A percentile compares a stretch with the other conserved stretches of the same genome.
Evolutionary conservation across 92 coral and sea anemone species (phyloP).

Genomic region (Montipora capitata): DNA sequence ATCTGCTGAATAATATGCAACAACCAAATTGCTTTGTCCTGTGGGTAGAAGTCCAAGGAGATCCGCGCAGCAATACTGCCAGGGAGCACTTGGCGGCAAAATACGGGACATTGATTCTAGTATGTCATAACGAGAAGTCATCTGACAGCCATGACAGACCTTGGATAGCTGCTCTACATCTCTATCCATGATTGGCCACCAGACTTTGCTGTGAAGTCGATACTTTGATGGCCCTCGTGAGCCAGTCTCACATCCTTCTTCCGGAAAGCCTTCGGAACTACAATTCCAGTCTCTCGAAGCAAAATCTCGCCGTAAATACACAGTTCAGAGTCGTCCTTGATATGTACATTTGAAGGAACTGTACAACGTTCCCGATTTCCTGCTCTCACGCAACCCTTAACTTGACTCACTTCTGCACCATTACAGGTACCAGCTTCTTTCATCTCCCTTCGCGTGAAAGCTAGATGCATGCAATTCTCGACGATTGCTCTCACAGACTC

Average conservation of each 20-base stretch:
- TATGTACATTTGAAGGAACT: background rate
- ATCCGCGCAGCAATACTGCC: slow-evolving; percentile 12
- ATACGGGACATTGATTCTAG: slow-evolving; percentile 21
- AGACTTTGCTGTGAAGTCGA: slow-evolving; percentile 52
- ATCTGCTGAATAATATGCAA: slow-evolving; percentile 43
- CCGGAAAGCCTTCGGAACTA: no score
- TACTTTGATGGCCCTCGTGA: background rate
- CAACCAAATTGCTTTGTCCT: slow-evolving; percentile 18
- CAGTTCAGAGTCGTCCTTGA: slow-evolving; percentile 18
- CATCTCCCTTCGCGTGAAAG: slow-evolving; percentile 12
- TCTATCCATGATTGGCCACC: no score
- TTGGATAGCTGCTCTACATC: no score
- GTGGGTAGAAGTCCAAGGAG: slow-evolving; percentile 53
- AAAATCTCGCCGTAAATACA: background rate
- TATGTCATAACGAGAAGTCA: slow-evolving; percentile 30
- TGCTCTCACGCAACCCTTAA: background rate
- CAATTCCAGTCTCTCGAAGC: no score
- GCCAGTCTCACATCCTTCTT: no score
- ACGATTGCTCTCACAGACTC: background rate
- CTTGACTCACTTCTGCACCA: background rate
- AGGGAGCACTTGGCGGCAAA: no score
- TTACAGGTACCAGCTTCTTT: slow-evolving; percentile 2
- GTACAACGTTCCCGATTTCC: slow-evolving; percentile 28
- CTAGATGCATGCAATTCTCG: background rate
- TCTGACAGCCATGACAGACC: slow-evolving; percentile 39